These are phyloP conservation scores for Spea multiplicata DNA, from an alignment of 2,113 vertebrate genomes.

Conservation along the genomic window DNA sequence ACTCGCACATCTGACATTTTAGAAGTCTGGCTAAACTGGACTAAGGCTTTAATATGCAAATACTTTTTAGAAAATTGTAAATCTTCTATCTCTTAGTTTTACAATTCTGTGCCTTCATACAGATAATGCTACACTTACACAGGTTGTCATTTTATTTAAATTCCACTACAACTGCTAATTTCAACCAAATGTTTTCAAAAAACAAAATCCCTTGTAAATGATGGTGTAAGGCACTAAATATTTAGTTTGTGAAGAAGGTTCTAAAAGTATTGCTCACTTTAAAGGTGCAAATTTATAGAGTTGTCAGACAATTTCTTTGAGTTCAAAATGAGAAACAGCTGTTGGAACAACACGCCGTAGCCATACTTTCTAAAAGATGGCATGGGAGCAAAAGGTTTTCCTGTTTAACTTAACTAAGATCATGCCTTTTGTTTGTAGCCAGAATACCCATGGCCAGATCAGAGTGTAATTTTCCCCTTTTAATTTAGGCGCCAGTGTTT, in stretches of 20 bases:
- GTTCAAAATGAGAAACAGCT: conserved; percentile 58
- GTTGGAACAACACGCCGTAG: conserved; percentile 46
- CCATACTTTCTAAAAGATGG: conserved; percentile 39
- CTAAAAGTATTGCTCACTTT: conserved; percentile 50
- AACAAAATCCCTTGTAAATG: not conserved
- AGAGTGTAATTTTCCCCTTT: conserved; percentile 70
- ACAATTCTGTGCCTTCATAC: too few species aligned
- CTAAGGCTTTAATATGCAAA: too few species aligned
- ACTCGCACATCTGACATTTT: too few species aligned
- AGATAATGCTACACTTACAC: not conserved
- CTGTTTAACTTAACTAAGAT: conserved; percentile 50
- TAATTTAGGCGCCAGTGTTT: conserved; percentile 66
- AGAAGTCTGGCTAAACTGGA: too few species aligned
- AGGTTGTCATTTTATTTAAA: not conserved
- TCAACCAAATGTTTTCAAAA: not conserved
- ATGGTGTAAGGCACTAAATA: not conserved
- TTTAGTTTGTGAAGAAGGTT: conserved; percentile 18
- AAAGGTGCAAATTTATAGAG: conserved; percentile 54
- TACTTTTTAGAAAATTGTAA: too few species aligned
- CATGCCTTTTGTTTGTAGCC: conserved; percentile 58
- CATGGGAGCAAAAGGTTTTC: conserved; percentile 44
- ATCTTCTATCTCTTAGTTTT: too few species aligned
- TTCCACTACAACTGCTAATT: not conserved
- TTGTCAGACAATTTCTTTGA: conserved; percentile 57
- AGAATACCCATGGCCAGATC: conserved; percentile 69